phyloP scores from a whole-genome alignment of 2,113 vertebrate genomes.

The Gobiocypris rarus region DNA sequence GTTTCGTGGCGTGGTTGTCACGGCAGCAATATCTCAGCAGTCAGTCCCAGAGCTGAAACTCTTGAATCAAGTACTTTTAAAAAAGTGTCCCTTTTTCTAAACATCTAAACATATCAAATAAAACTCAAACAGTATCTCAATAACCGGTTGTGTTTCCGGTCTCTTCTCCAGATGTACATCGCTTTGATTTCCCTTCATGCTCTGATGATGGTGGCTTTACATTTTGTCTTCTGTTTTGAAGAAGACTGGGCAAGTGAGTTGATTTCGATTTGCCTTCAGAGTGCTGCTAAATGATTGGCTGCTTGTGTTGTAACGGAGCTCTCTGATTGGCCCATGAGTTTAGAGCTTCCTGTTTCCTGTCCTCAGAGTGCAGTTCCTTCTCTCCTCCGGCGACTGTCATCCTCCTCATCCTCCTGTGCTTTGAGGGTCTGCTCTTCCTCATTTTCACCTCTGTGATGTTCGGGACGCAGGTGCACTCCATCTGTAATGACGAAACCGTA shows the following conservation, averaged over 20 bases:
- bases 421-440: constrained; percentile 95
- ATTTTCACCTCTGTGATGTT: constrained; percentile 99
- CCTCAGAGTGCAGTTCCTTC: constrained; percentile 93
- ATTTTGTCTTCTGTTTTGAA: constrained; percentile 96
- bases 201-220: constrained; percentile 91
- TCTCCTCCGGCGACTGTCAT: constrained; percentile 94
- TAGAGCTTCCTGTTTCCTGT: constrained; percentile 27
- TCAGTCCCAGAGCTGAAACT: too few species aligned
- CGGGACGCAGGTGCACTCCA: constrained; percentile 97
- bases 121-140: background rate
- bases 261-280: background rate
- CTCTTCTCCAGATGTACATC: constrained; percentile 95
- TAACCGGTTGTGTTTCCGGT: background rate
- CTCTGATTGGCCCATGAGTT: background rate
- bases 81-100: too few species aligned
- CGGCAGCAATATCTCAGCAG: too few species aligned
- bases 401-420: constrained; percentile 95
- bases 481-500: constrained; percentile 97
- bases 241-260: constrained; percentile 95
- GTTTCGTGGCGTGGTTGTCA: too few species aligned
- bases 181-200: constrained; percentile 95
- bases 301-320: background rate
- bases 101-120: too few species aligned
- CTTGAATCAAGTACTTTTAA: too few species aligned
- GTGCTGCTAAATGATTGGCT: background rate